A percentile compares a stretch with the other conserved stretches of the same genome.
Evolutionary conservation across 2,888 invertebrate genomes (phyloP).

Genomic region (Tanypteryx hageni): DNA sequence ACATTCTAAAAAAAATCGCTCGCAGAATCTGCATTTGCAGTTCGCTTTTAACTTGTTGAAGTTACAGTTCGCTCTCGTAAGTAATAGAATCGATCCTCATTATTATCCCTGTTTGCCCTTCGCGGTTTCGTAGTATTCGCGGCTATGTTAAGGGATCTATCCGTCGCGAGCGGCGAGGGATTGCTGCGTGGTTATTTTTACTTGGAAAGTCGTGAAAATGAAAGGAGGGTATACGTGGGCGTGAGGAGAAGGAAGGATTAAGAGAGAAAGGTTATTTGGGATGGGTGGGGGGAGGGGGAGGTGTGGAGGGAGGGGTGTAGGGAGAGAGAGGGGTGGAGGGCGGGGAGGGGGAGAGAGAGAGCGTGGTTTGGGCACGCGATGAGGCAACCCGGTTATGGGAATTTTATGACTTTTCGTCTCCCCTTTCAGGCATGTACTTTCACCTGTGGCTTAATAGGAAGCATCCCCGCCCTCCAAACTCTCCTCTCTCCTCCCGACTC

Average conservation of each 20-base stretch:
- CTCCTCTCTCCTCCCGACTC: no score
- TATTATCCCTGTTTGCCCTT: not conserved
- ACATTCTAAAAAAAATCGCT: no score
- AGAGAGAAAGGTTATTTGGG: not conserved
- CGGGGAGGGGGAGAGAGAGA: no score
- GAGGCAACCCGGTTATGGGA: not conserved
- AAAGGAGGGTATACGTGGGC: not conserved
- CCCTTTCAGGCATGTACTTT: not conserved
- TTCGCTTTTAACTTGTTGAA: no score
- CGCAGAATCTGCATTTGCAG: no score
- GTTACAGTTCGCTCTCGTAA: no score
- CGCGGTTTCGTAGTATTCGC: no score
- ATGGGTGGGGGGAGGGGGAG: no score
- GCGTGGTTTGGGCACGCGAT: slow-evolving; percentile 33
- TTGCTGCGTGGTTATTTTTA: no score
- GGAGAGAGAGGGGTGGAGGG: no score
- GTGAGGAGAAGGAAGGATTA: not conserved
- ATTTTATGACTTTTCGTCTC: slow-evolving; percentile 35
- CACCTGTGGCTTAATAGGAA: slow-evolving; percentile 17
- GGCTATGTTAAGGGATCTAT: not conserved
- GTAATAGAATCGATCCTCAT: no score
- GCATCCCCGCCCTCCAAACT: not conserved
- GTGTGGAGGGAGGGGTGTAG: no score
- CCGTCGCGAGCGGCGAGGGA: not conserved
- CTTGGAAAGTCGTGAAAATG: not conserved